A percentile compares a stretch with the other conserved stretches of the same genome.
Evolutionary conservation across 2,113 vertebrate species (phyloP).

Genomic region (Hiodon alosoides): DNA sequence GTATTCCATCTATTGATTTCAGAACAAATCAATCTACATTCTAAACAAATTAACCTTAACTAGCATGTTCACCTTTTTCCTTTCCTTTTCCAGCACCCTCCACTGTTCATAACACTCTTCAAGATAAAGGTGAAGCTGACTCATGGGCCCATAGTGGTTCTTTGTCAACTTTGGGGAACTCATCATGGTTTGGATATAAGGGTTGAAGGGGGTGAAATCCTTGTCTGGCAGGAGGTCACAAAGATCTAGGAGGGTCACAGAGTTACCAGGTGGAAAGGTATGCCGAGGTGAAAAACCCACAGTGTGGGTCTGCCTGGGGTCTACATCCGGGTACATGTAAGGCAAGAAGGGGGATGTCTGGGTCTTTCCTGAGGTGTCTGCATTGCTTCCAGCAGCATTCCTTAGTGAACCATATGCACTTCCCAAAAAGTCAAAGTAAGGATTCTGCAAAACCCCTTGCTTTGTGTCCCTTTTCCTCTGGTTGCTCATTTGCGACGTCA

Average conservation of each 20-base stretch:
- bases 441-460: conserved; percentile 34
- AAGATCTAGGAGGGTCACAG: conserved; percentile 38
- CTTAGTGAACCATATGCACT: conserved; percentile 34
- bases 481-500: conserved; percentile 28
- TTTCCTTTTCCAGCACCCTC: conserved; percentile 69
- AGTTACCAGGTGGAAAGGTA: conserved; percentile 23
- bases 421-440: conserved; percentile 32
- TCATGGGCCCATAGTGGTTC: conserved; percentile 51
- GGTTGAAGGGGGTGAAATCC: conserved; percentile 49
- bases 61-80: conserved; percentile 66
- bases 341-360: conserved; percentile 32
- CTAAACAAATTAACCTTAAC: neutral
- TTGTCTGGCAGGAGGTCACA: conserved; percentile 43
- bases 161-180: conserved; percentile 39
- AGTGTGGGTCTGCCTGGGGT: conserved; percentile 41
- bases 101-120: conserved; percentile 74
- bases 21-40: neutral
- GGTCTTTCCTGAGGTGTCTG: conserved; percentile 16
- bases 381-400: conserved; percentile 30
- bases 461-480: conserved; percentile 33
- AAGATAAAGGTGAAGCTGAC: conserved; percentile 59
- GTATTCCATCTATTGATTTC: neutral
- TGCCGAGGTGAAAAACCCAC: conserved; percentile 46
- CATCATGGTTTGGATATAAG: conserved; percentile 34
- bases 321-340: conserved; percentile 35